Base-by-base conservation (phyloP, 2,888 invertebrate genomes). In the Lithosia quadra region DNA sequence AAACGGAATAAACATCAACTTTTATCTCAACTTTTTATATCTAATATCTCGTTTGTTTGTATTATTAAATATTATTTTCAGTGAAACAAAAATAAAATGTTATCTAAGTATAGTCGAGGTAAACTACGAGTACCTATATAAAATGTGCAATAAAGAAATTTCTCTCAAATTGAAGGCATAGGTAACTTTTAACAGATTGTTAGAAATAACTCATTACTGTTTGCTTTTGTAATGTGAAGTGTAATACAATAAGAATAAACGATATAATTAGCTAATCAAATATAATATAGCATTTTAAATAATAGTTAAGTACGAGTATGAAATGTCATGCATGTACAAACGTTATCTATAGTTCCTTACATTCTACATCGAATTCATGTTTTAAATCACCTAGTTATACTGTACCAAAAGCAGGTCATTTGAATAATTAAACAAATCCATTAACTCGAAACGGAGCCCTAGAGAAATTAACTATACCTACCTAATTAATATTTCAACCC, bases 351-450 rank as follows among this genome's bases (percentile, higher is more conserved):
- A 64, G n/a, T n/a, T n/a, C n/a, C n/a, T n/a, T n/a, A n/a, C n/a
- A n/a, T n/a, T n/a, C n/a, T 28, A 28, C 5, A 28, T 28, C 28
- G 28, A 28, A 2, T 28, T 28, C 5, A 28, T 28, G 2, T 28
- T 65, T 39, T 39, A 2, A 28, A n/a, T 13, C 11, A 39, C 39
- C 43, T 43, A 13, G 24, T 49, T 21, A 1, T 11, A 7, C 58
- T 21, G 43, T 43, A 21, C n/a, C 33, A 49, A 33, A 49, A 63
- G 28, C 21, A 63, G 11, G 21, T 8, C 65, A 58, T 49, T 59
- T 59, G 33, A 58, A 65, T 65, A 65, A 65, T 65, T 58, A 49
- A 59, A 34, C 18, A 33, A 22, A 21, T 49, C 49, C 33, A 59
- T 34, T 21, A 55, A 55, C 18, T 21, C 1, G 22, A 63, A 5